Evolutionary conservation across 2,888 invertebrate species (phyloP).

Genomic region (Hymenopus coronatus): DNA sequence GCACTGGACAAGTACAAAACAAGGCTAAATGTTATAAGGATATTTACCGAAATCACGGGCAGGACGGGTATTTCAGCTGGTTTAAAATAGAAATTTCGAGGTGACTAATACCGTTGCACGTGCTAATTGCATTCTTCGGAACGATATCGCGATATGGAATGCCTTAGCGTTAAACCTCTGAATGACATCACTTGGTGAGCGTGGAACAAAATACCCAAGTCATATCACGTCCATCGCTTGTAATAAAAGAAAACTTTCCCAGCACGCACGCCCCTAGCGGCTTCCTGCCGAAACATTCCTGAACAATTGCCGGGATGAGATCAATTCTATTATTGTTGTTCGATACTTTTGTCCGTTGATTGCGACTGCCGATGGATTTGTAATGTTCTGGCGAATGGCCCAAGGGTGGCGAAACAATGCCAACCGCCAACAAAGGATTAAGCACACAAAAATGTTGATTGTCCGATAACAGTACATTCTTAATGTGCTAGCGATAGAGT

Average conservation of each 20-base stretch:
- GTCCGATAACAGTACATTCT: background rate
- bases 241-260: background rate
- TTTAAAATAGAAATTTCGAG: too few species aligned
- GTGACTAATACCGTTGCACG: too few species aligned
- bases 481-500: too few species aligned
- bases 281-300: background rate
- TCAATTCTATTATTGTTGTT: background rate
- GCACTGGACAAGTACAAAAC: too few species aligned
- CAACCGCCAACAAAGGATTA: background rate
- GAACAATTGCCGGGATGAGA: background rate
- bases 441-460: background rate
- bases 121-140: too few species aligned
- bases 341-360: background rate
- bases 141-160: too few species aligned
- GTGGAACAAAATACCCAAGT: background rate
- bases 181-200: background rate
- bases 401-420: background rate
- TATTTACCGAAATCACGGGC: too few species aligned
- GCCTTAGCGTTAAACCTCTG: background rate
- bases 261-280: background rate
- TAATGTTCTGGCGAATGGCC: background rate
- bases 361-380: background rate
- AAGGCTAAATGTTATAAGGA: too few species aligned
- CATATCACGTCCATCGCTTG: background rate
- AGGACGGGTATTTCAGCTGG: too few species aligned